Evolutionary conservation across 2,888 invertebrate genomes (phyloP), one percentile per base, ranked within the genome.

Genomic region (Andrena haemorrhoa): DNA sequence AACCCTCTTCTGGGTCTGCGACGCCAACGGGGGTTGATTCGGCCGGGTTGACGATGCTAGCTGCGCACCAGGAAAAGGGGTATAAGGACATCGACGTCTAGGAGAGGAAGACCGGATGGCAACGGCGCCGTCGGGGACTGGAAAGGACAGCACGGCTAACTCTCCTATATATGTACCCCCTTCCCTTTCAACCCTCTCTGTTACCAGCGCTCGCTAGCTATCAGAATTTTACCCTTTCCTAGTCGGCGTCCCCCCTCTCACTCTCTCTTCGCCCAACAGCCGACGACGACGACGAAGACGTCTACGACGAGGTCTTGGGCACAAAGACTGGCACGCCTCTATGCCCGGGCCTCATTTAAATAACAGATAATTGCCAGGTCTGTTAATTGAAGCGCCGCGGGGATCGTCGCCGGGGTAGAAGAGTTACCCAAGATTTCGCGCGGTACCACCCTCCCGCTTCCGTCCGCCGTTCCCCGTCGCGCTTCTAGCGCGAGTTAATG

Each of bases 291-390:
- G 70, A 26, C 64, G 49, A 66, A 41, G 41, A 33, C 68, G 41
- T 51, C 63, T 31, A 2, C 56, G 56, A 60, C 63, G 61, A 63
- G 61, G 84, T 23, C 86, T 80, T 82, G 81, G 80, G 74, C 75
- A 84, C 88, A 90, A 91, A 91, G 91, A 89, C 85, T 81, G 80
- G 49, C 86, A 74, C 80, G 75, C 82, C 79, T 88, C 88, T 83
- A 83, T 83, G 84, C 85, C 72, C 82, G 75, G 70, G 89, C 85
- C 89, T 92, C 91, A 92, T 92, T 92, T 92, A 91, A 92, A 92
- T 92, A 92, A 92, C 91, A 90, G 91, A 92, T 92, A 92, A 92
- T 92, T 91, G 91, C 90, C 89, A 88, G 90, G 86, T 88, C 90
- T 89, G 91, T 92, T 92, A 92, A 92, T 92, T 92, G 92, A 92